phyloP scores from a whole-genome alignment of 2,888 invertebrate species.

The Parasteatoda lunata region DNA sequence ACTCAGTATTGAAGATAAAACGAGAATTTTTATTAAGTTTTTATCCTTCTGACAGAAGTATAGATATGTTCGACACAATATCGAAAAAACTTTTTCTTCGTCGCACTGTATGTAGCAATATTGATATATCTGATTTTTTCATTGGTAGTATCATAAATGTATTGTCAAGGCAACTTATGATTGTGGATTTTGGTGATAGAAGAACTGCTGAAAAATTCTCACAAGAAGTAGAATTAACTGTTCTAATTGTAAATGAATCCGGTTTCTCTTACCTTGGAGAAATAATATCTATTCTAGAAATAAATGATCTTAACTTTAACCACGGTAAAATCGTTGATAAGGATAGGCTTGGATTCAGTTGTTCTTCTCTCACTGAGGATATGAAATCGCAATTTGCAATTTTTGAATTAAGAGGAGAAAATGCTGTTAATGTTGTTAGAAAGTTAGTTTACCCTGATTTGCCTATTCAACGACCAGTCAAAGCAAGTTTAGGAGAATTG shows the following conservation, averaged over 20 bases:
- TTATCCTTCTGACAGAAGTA: slow-evolving; percentile 36
- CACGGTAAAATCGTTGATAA: slow-evolving; percentile 50
- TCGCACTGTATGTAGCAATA: slow-evolving; percentile 73
- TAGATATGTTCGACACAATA: slow-evolving; percentile 57
- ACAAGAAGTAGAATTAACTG: slow-evolving; percentile 73
- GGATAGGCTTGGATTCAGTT: slow-evolving; percentile 44
- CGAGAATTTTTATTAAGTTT: slow-evolving; percentile 46
- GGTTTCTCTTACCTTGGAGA: slow-evolving; percentile 41
- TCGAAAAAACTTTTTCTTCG: slow-evolving; percentile 74
- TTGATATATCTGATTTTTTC: slow-evolving; percentile 74
- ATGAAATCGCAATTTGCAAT: slow-evolving; percentile 76
- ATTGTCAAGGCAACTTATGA: slow-evolving; percentile 74
- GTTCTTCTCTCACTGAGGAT: slow-evolving; percentile 20
- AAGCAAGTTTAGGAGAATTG: slow-evolving; percentile 18
- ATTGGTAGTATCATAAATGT: slow-evolving; percentile 75
- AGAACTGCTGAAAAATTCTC: slow-evolving; percentile 74
- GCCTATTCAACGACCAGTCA: slow-evolving; percentile 30
- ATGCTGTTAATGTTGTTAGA: slow-evolving; percentile 79
- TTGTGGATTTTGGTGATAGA: slow-evolving; percentile 75
- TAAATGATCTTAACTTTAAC: slow-evolving; percentile 29
- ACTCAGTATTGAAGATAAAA: slow-evolving; percentile 40
- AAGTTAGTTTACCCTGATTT: slow-evolving; percentile 78
- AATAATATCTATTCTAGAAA: slow-evolving; percentile 44
- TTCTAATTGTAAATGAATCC: slow-evolving; percentile 39
- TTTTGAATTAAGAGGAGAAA: slow-evolving; percentile 83